phyloP scores from a whole-genome alignment of 23 tunicate species.

The Styela plicata region DNA sequence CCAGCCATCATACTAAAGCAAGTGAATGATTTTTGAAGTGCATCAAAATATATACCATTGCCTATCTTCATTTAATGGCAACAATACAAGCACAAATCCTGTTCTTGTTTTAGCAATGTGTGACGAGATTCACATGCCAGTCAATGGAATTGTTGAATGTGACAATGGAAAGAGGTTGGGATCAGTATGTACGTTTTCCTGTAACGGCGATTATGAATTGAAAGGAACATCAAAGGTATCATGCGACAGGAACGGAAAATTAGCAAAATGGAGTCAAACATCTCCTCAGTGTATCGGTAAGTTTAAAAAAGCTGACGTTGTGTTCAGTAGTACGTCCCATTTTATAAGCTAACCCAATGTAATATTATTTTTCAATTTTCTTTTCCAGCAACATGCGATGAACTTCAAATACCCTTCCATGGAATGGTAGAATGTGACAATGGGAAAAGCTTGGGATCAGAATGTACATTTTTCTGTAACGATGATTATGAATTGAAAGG shows the following conservation, averaged over 20 bases:
- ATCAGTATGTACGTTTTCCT: background rate
- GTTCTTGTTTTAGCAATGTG: background rate
- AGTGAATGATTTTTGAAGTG: too few relatives aligned
- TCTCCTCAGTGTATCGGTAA: constrained; percentile 13
- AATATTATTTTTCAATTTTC: background rate
- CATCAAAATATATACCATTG: too few relatives aligned
- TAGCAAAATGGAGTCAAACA: background rate
- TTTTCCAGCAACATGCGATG: background rate
- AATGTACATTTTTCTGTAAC: background rate
- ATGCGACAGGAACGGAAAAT: background rate
- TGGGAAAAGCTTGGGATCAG: background rate
- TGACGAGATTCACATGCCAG: background rate
- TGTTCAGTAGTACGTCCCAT: too few relatives aligned
- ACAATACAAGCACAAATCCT: too few relatives aligned
- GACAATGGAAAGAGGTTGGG: background rate
- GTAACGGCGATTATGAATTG: background rate
- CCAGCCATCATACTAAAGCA: too few relatives aligned
- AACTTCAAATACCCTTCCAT: background rate
- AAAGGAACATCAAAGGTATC: background rate
- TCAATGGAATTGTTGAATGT: background rate
- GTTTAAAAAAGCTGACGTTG: too few relatives aligned
- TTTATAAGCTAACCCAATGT: too few relatives aligned
- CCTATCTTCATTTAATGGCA: too few relatives aligned
- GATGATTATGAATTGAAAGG: background rate
- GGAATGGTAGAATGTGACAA: background rate